phyloP scores from a whole-genome alignment of 2,113 vertebrate genomes.

The Corydoras maculifer region DNA sequence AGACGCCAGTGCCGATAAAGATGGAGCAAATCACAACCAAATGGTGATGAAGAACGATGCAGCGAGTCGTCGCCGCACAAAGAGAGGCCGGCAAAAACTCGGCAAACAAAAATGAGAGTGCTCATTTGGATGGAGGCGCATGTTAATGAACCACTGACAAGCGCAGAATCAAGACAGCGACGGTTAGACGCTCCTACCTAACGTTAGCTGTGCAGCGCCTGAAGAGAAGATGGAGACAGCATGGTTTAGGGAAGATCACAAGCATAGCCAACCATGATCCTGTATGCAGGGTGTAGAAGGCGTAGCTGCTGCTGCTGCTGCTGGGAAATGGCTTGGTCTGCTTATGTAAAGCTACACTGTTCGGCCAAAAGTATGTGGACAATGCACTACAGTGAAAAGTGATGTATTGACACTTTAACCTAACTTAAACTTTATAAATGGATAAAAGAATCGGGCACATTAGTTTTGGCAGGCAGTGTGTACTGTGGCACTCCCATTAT shows the following conservation, averaged over 20 bases:
- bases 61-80: no score
- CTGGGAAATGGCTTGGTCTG: no score
- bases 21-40: no score
- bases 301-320: not conserved
- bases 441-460: no score
- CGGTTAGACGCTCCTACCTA: slow-evolving; percentile 68
- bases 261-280: slow-evolving; percentile 13
- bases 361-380: no score
- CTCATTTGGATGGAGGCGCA: slow-evolving; percentile 59
- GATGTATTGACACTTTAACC: no score
- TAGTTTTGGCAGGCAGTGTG: not conserved
- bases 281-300: not conserved
- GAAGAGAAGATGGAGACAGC: slow-evolving; percentile 58
- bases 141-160: slow-evolving; percentile 49
- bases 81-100: slow-evolving; percentile 39
- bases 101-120: slow-evolving; percentile 50
- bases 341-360: no score
- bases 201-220: slow-evolving; percentile 71
- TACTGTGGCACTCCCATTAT: slow-evolving; percentile 3
- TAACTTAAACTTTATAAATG: no score
- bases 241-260: slow-evolving; percentile 41
- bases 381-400: no score
- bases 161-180: slow-evolving; percentile 55
- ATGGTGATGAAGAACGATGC: slow-evolving; percentile 27
- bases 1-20: no score